Evolutionary conservation across 2,888 invertebrate genomes (phyloP), one percentile per base, ranked within the genome.

Genomic region (Drosophila mimica): DNA sequence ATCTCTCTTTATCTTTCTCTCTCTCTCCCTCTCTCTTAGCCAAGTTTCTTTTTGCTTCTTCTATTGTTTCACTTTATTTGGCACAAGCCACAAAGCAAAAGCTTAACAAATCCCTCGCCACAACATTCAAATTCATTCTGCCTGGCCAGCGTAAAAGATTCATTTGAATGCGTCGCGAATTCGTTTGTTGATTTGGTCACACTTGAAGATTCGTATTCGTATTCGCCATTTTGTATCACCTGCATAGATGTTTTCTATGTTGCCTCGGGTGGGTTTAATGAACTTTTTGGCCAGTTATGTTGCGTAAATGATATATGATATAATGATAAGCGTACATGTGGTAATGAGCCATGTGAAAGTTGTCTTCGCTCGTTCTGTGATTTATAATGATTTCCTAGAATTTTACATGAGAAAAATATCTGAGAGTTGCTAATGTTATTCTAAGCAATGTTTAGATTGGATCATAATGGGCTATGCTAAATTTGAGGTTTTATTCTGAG

Each of bases 121-220:
- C 38, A 38, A 56, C 56, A 56, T 56, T 56, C 13, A 38, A 40
- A 63, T 60, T 49, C 36, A 56, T 67, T 64, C 49, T 48, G 49
- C 28, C 17, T 30, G 64, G 30, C 33, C 57, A 49, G 69, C 60
- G 57, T 63, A 63, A 63, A 74, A 63, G 43, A 66, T 66, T 57
- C 43, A 57, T 67, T 68, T 64, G 61, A 64, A 65, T 62, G 68
- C 68, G 63, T 72, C 30, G 57, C 64, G 58, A 76, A 77, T 76
- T 76, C 53, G 64, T 36, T 72, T 59, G 40, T 20, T 20, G 43
- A 13, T 17, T 49, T 59, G 62, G 62, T 67, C 62, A 72, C 61
- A 56, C 57, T 71, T 34, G 25, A 48, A 70, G 25, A 52, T 46
- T 30, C 13, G 13, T 38, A 34, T 38, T 13, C 53, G 54, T 25